A percentile compares a stretch with the other conserved stretches of the same genome.
These are phyloP conservation scores for Xestia xanthographa DNA, from an alignment of 2,888 invertebrate genomes.

Conservation along the genomic window DNA sequence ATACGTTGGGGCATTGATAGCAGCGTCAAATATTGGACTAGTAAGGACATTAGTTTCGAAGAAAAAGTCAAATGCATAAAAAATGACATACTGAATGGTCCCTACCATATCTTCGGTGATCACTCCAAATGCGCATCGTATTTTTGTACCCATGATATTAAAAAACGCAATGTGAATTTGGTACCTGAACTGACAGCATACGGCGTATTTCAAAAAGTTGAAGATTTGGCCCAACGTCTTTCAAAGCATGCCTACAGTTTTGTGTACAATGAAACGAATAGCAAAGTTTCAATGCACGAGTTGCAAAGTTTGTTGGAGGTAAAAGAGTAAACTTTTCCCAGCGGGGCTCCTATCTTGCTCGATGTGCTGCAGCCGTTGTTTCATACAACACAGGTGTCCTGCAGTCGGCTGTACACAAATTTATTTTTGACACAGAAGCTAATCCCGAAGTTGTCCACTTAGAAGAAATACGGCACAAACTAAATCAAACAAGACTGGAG, in stretches of 20 bases:
- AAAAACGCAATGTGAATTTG: background rate
- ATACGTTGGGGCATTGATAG: too few species aligned
- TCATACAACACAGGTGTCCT: background rate
- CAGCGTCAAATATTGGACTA: too few species aligned
- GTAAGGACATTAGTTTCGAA: too few species aligned
- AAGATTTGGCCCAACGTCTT: conserved; percentile 10
- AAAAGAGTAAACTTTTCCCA: background rate
- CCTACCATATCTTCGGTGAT: too few species aligned
- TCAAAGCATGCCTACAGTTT: background rate
- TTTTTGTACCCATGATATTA: too few species aligned
- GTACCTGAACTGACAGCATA: conserved; percentile 2
- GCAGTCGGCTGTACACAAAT: background rate
- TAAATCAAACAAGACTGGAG: background rate
- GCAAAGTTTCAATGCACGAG: background rate
- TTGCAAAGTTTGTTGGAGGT: conserved; percentile 1
- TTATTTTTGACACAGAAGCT: background rate
- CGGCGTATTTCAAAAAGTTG: conserved; percentile 4
- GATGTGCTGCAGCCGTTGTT: background rate
- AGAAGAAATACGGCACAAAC: background rate
- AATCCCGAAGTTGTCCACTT: background rate
- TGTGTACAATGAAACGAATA: conserved; percentile 4
- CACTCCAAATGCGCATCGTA: too few species aligned
- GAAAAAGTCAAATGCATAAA: too few species aligned
- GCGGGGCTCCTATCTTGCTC: background rate
- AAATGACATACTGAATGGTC: too few species aligned